Evolutionary conservation across 2,888 invertebrate genomes (phyloP).

Genomic region (Leuctra nigra): DNA sequence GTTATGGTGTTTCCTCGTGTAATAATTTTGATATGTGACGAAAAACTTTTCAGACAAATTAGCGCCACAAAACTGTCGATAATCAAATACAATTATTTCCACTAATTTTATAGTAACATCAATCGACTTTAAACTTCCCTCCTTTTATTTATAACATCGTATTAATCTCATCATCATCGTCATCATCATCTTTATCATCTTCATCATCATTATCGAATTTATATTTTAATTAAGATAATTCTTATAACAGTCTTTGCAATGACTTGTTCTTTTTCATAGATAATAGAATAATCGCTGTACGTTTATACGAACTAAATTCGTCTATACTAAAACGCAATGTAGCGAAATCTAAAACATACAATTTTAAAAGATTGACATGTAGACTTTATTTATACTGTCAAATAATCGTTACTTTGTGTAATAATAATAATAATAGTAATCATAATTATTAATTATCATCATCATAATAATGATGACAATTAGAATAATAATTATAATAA

Average conservation of each 20-base stretch:
- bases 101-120: constrained; percentile 3
- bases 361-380: constrained; percentile 12
- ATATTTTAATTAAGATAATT: constrained; percentile 18
- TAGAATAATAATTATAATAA: too few relatives aligned
- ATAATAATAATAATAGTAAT: too few relatives aligned
- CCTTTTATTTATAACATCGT: constrained; percentile 14
- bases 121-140: neutral
- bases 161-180: too few relatives aligned
- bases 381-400: constrained; percentile 10
- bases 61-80: constrained; percentile 1
- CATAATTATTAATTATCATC: too few relatives aligned
- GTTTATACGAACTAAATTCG: neutral
- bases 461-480: too few relatives aligned
- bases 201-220: constrained; percentile 15
- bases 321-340: constrained; percentile 14
- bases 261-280: constrained; percentile 19
- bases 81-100: constrained; percentile 4
- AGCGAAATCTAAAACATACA: constrained; percentile 12
- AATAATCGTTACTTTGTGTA: constrained; percentile 5
- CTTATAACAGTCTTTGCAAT: constrained; percentile 25
- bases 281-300: constrained; percentile 13
- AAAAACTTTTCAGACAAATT: neutral
- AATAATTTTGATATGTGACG: constrained; percentile 11
- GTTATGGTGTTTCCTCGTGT: neutral
- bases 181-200: too few relatives aligned